Evolutionary conservation across 2,797 vertebrate species (phyloP), one percentile per base, ranked within the genome.

Genomic region (Numenius phaeopus): DNA sequence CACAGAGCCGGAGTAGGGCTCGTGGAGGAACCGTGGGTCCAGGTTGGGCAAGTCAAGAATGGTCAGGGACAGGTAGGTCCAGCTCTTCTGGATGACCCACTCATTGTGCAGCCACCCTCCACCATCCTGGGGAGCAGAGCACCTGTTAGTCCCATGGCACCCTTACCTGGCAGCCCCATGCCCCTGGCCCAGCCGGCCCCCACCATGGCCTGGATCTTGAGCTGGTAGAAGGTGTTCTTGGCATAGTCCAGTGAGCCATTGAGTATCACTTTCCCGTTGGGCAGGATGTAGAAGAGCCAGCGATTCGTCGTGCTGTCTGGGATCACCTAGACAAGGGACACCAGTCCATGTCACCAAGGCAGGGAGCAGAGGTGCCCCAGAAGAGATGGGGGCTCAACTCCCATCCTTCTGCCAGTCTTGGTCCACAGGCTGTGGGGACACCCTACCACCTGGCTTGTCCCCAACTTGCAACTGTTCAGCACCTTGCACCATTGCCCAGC

Each of bases 131-230:
- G 62, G 22, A 86, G 47, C 64, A 90, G 32, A 95, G 44, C 37
- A 66, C 44, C 26, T 2, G 0, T 96, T 70, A 96, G 59, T 59
- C 46, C 42, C 59, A 37, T 2, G 9, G 44, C 16, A 10, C 34
- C 44, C 23, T 61, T 42, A 59, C 50, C 54, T 44, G 34, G 42
- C 22, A 76, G 52, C 16, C 27, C 55, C 3, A 2, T 1, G 13
- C 9, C 39, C 44, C 52, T 0, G 2, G 29, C 32, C 42, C 0
- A 0, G 29, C n/a, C 34, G 32, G 19, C 20, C 97, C 99, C 98
- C 95, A 99, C 99, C 65, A 93, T 94, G 69, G 99, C 99, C 0
- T 66, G 79, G 90, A 99, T 98, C 87, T 87, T 96, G 85, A 99
- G 89, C 85, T 99, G 98, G 94, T 99, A 99, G 97, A 98, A 99